Base-by-base conservation (phyloP, 92 coral and sea anemone genomes). In the Epizoanthus ramosus region DNA sequence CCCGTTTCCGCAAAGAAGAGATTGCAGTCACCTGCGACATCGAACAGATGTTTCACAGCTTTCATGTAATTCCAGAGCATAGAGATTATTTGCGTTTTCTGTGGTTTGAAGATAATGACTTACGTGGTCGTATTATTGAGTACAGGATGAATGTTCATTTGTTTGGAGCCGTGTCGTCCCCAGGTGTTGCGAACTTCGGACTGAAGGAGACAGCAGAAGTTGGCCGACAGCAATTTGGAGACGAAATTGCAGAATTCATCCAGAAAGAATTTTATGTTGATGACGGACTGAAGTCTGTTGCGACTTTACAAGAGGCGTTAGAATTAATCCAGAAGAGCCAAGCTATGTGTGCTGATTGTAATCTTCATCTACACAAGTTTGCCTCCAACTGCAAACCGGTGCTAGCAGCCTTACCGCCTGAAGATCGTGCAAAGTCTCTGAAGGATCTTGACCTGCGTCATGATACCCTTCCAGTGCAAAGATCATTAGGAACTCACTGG, bases 81-180 rank as follows among this genome's bases (percentile, higher is more conserved):
- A 75, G 95, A 25, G 91, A 89, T 71, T 80, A 63, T 39, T 64
- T 89, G 15, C 63, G 90, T 4, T 92, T 88, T 74, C 82, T 89
- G 56, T 92, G 89, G 89, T 87, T 83, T 57, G 53, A 87, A 39
- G 71, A 84, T 53, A 85, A 84, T 67, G 61, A 90, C 9, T 58
- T 84, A 3, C 63, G 66, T 45, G 80, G 88, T 16, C 71, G 61
- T 16, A 84, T 89, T 22, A 65, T 85, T 0, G 91, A 92, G 60
- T 87, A 84, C 33, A 28, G 88, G 3, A 89, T 92, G 84, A 89
- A 92, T 53, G 95, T 87, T 13, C 90, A 89, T 77, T 68, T 89
- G 0, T 92, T 92, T 52, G 85, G 89, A 0, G 91, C 90, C 1
- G 74, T 74, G 6, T 86, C 95, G 7, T 89, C 88, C 4, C 91